Base-by-base conservation (phyloP, 53 echinoderm and acorn worm species). In the Luidia sarsii region DNA sequence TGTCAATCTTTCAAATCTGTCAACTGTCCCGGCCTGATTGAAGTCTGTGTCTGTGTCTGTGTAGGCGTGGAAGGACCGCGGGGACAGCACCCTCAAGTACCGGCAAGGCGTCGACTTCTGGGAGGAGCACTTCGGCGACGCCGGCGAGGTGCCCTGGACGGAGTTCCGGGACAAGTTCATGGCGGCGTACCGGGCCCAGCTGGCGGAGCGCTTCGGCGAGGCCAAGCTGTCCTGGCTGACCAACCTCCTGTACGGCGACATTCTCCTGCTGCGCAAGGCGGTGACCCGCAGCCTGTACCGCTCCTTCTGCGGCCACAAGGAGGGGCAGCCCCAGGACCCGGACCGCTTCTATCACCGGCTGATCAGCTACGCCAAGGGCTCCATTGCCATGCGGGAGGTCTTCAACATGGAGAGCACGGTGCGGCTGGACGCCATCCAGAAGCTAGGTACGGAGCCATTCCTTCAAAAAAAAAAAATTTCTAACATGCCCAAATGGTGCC, bases 381-480 rank as follows among this genome's bases (percentile, higher is more conserved):
- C 73, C 41, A 87, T 93, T 28, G 90, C 95, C 7, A 95, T 95
- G 95, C 80, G 86, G 46, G 95, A 80, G 34, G 90, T 95, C 19
- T 95, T 95, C 39, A 82, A 92, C 71, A 92, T 95, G 95, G 90
- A 95, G 33, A 90, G 92, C 54, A 90, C 90, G 0, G 86, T 95
- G 41, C 81, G 95, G 11, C 85, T 95, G 24, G 85, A 86, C 48
- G 77, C 79, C 4, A 68, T 86, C 2, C 77, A 79, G 67, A 86
- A 68, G 65, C 79, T 79, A 33, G 77, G 79, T 84, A 48, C n/a
- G n/a, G n/a, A n/a, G n/a, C 5, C 20, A n/a, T n/a, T n/a, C n/a
- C n/a, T n/a, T n/a, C 11, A n/a, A n/a, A n/a, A n/a, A n/a, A n/a
- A n/a, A n/a, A n/a, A n/a, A n/a, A n/a, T n/a, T n/a, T n/a, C n/a